phyloP scores from a whole-genome alignment of 30 jellyfish, hydroid and myxozoan genomes.

The Aurelia sp. region DNA sequence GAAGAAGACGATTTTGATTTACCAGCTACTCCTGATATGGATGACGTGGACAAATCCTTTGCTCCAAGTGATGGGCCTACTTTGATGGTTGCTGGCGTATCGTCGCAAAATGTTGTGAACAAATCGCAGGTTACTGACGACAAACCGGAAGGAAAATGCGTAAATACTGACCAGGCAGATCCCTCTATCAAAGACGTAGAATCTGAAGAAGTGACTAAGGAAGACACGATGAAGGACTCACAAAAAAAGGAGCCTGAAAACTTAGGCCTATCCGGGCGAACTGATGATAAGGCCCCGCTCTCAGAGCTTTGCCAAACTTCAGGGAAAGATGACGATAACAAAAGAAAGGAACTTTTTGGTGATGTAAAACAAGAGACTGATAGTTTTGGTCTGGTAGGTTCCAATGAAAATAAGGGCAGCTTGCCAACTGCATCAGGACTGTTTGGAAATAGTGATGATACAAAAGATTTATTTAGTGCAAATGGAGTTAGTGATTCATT shows the following conservation, averaged over 20 bases:
- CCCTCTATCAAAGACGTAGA: background rate
- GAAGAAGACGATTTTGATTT: conserved; percentile 67
- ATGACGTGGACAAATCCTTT: conserved; percentile 48
- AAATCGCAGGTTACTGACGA: background rate
- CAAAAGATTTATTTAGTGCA: background rate
- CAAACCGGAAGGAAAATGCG: background rate
- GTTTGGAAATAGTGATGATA: conserved; percentile 12
- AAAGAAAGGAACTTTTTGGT: conserved; percentile 44
- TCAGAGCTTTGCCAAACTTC: too few relatives aligned
- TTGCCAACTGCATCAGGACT: conserved; percentile 44
- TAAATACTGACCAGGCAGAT: background rate
- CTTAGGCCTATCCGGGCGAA: too few relatives aligned
- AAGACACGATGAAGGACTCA: too few relatives aligned
- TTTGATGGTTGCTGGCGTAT: conserved; percentile 28
- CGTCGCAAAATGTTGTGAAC: background rate
- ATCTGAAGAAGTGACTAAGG: too few relatives aligned
- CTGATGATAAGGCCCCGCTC: conserved; percentile 8
- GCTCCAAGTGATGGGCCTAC: conserved; percentile 25
- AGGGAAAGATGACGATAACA: conserved; percentile 7
- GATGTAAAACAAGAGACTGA: conserved; percentile 17
- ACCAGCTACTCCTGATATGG: conserved; percentile 66
- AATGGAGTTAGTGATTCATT: conserved; percentile 2
- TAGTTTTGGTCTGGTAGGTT: conserved; percentile 22
- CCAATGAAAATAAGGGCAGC: background rate
- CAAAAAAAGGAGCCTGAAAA: too few relatives aligned